Conservation (phyloP, 2,113 vertebrate species). For the Brachypteracias leptosomus region DNA sequence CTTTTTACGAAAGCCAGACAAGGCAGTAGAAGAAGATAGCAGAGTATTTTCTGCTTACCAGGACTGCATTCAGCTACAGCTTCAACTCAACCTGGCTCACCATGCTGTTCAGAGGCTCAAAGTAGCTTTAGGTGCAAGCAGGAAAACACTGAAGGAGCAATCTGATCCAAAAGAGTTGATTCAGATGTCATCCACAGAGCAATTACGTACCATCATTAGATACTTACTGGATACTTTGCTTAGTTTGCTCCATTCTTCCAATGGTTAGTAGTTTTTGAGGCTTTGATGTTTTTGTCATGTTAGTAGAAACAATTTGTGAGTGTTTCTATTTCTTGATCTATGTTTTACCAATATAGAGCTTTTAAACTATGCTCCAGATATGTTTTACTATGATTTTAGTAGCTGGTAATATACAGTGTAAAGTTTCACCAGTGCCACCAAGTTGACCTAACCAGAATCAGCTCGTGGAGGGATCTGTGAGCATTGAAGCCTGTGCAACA, state of each 20-base stretch:
- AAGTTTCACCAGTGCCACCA: background rate
- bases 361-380: background rate
- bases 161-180: slow-evolving; percentile 83
- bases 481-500: background rate
- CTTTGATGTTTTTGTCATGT: background rate
- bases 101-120: slow-evolving; percentile 93
- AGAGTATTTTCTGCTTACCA: slow-evolving; percentile 98
- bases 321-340: background rate
- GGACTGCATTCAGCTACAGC: slow-evolving; percentile 97
- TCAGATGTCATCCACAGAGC: slow-evolving; percentile 93
- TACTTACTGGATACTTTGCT: slow-evolving; percentile 97
- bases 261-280: slow-evolving; percentile 80
- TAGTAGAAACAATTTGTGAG: background rate
- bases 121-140: slow-evolving; percentile 89
- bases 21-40: slow-evolving; percentile 96
- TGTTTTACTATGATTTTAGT: background rate
- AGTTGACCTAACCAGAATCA: background rate
- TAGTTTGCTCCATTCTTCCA: slow-evolving; percentile 94
- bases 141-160: slow-evolving; percentile 76
- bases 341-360: background rate
- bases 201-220: slow-evolving; percentile 94
- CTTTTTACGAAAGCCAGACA: slow-evolving; percentile 96
- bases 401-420: background rate
- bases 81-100: slow-evolving; percentile 96
- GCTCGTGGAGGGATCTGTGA: background rate